Base-by-base conservation (phyloP, 2,888 invertebrate species). In the Melinopterus prodromus region DNA sequence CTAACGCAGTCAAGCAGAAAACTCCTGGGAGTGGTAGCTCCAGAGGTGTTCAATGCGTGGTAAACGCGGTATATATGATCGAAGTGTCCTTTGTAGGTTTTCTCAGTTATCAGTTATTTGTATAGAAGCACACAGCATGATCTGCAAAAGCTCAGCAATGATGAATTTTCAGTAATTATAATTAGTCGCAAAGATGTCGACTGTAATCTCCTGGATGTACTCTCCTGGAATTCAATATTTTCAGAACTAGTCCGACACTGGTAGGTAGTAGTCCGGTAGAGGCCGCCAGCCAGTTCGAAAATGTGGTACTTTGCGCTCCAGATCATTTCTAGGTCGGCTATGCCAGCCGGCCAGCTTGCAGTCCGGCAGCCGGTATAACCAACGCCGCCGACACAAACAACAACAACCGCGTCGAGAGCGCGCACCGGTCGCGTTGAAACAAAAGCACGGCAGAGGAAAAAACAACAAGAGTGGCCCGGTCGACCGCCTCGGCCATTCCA, bases 271-370 rank as follows among this genome's bases (percentile, higher is more conserved):
- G 53, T 53, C 53, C 53, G 53, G 12, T 53, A 53, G 53, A 53
- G 53, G 53, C 12, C 53, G 53, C 53, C 7, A 53, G 53, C 12
- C 53, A 12, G 53, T 9, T 53, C 53, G 53, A 53, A 53, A 53
- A 53, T 53, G 53, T 53, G 53, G 53, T 53, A 53, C 53, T 53
- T 53, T 53, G 53, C 53, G 53, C 53, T 53, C 53, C 53, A 53
- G 53, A 53, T 53, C 53, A 53, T 53, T 53, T 53, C 53, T 53
- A 53, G 53, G 53, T 53, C 53, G 53, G 53, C 9, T 53, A 53
- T 53, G 53, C 53, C 53, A 53, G 53, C 53, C 53, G 53, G 53
- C 53, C 53, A 53, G 53, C 9, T 6, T 9, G 53, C 53, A 12
- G 53, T 53, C 53, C 5, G 12, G 53, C 53, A 53, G 53, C 53